phyloP scores from a whole-genome alignment of 2,888 invertebrate genomes.

The Pediacus dermestoides region DNA sequence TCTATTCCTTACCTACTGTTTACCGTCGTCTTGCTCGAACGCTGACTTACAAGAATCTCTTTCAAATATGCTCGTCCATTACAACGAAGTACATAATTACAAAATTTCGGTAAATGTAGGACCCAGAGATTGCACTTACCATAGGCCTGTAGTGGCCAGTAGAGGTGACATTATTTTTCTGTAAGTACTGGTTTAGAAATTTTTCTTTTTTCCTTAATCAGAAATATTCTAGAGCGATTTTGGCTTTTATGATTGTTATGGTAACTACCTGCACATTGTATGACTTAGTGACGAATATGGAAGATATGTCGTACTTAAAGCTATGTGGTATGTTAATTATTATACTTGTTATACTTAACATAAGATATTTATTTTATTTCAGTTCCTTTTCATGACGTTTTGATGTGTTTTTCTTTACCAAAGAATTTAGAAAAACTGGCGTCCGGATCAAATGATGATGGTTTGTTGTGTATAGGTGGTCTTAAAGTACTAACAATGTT shows the following conservation, averaged over 20 bases:
- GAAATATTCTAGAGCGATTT: constrained; percentile 22
- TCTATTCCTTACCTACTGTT: constrained; percentile 59
- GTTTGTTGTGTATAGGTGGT: constrained; percentile 34
- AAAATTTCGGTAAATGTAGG: too few species aligned
- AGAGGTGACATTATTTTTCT: constrained; percentile 17
- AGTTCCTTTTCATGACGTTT: constrained; percentile 18
- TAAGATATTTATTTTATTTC: constrained; percentile 13
- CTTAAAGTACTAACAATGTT: constrained; percentile 36
- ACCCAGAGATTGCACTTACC: too few species aligned
- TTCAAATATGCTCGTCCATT: too few species aligned
- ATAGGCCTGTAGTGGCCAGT: too few species aligned
- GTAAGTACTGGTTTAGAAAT: too few species aligned
- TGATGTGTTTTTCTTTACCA: constrained; percentile 22
- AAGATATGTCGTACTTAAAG: constrained; percentile 19
- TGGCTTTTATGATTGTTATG: constrained; percentile 18
- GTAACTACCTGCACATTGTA: constrained; percentile 29
- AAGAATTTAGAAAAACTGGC: constrained; percentile 33
- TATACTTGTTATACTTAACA: too few species aligned
- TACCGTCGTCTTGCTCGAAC: constrained; percentile 56
- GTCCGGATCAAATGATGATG: constrained; percentile 26
- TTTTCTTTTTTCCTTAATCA: too few species aligned
- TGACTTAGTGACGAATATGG: constrained; percentile 25
- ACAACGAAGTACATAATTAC: too few species aligned
- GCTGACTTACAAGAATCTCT: constrained; percentile 49
- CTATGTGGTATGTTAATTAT: constrained; percentile 21